A percentile compares a stretch with the other conserved stretches of the same genome.
phyloP scores from a whole-genome alignment of 2,888 invertebrate genomes.

The Carcina quercana region DNA sequence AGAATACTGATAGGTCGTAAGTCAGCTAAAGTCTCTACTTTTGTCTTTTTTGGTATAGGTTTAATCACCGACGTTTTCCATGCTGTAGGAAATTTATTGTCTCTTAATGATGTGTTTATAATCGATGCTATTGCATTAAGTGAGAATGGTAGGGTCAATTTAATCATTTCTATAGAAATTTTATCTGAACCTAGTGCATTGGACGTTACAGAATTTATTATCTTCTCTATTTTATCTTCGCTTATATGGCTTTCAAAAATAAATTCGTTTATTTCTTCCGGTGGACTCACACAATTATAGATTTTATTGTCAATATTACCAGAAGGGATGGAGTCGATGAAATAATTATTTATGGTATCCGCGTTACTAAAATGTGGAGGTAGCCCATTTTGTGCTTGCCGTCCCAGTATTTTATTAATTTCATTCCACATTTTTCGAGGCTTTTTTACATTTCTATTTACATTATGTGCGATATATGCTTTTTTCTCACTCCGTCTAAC shows the following conservation, averaged over 20 bases:
- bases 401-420: slow-evolving; percentile 2
- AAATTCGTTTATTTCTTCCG: no score
- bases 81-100: neutral
- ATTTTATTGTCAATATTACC: no score
- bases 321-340: neutral
- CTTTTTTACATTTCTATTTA: neutral
- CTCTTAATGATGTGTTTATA: neutral
- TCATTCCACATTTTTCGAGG: slow-evolving; percentile 1
- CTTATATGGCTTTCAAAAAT: neutral
- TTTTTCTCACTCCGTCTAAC: neutral
- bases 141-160: slow-evolving; percentile 3
- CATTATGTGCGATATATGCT: neutral
- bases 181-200: neutral
- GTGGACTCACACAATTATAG: no score
- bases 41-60: slow-evolving; percentile 1
- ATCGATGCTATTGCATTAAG: neutral
- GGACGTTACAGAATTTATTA: slow-evolving; percentile 1
- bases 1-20: neutral
- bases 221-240: neutral
- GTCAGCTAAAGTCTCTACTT: neutral
- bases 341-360: neutral
- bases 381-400: neutral
- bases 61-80: slow-evolving; percentile 4
- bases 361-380: neutral
- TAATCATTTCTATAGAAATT: slow-evolving; percentile 3